Conservation (phyloP, 2,797 vertebrate species). For the Manis crassicaudata region DNA sequence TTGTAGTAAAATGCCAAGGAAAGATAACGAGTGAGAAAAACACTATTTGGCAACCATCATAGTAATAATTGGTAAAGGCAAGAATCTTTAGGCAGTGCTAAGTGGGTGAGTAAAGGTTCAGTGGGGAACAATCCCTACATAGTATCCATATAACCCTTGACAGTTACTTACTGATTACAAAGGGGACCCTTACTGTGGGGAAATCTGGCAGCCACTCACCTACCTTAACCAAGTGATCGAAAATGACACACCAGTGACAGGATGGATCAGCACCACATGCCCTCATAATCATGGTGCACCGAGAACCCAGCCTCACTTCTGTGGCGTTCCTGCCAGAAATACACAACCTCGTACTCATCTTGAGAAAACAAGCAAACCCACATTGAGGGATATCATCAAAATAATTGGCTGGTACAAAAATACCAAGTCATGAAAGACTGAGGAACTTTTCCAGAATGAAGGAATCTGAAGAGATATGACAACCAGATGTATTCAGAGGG, state of each 20-base stretch:
- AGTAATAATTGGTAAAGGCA: not conserved
- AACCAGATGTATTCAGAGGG: not conserved
- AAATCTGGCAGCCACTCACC: not conserved
- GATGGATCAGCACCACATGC: not conserved
- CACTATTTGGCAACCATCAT: not conserved
- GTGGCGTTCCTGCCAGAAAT: not conserved
- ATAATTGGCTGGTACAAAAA: not conserved
- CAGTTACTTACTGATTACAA: not conserved
- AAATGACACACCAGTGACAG: not conserved
- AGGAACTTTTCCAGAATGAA: not conserved
- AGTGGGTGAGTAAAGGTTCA: not conserved
- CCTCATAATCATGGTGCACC: not conserved
- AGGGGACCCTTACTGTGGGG: not conserved
- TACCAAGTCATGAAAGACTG: not conserved
- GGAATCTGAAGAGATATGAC: not conserved
- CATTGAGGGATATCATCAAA: not conserved
- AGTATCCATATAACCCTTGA: not conserved
- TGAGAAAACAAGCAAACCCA: not conserved
- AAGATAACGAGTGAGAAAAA: not conserved
- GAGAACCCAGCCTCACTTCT: not conserved
- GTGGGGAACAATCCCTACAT: not conserved
- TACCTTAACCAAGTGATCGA: not conserved
- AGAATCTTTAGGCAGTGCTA: not conserved
- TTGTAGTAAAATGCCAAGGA: not conserved
- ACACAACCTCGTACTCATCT: not conserved